Conservation (phyloP, 2,113 vertebrate species). For the Natator depressus region DNA sequence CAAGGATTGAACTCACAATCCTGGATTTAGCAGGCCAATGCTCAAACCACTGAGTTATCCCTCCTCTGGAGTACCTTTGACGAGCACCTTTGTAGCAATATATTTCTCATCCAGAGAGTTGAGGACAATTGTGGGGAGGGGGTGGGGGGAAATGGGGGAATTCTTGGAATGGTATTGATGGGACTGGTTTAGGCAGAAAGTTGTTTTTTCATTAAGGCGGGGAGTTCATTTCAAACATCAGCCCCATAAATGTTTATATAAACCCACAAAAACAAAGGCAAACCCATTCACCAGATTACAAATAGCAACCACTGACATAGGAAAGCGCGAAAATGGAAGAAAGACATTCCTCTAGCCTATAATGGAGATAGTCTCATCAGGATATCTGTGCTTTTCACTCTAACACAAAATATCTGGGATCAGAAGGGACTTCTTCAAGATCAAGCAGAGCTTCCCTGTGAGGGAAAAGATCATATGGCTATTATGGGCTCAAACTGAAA, state of each 20-base stretch:
- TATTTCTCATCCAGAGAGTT: neutral
- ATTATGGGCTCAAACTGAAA: neutral
- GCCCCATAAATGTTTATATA: neutral
- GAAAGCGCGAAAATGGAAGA: neutral
- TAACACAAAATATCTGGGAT: no score
- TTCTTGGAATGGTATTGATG: neutral
- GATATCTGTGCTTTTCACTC: neutral
- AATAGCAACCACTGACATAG: accelerated
- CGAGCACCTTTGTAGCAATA: neutral
- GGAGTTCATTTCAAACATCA: neutral
- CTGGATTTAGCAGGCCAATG: no score
- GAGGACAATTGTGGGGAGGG: accelerated
- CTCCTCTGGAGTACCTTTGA: no score
- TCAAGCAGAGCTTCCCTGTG: neutral
- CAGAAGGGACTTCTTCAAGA: neutral
- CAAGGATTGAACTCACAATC: no score
- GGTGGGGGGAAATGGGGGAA: neutral
- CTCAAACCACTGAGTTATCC: no score
- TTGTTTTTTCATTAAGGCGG: no score
- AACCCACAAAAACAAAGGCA: neutral
- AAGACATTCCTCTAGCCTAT: neutral
- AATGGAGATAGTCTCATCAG: accelerated
- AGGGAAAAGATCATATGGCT: neutral
- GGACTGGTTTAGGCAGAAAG: neutral
- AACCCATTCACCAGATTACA: neutral